A percentile compares a stretch with the other conserved stretches of the same genome.
Evolutionary conservation across 2,113 vertebrate species (phyloP).

Genomic region (Ellobius talpinus): DNA sequence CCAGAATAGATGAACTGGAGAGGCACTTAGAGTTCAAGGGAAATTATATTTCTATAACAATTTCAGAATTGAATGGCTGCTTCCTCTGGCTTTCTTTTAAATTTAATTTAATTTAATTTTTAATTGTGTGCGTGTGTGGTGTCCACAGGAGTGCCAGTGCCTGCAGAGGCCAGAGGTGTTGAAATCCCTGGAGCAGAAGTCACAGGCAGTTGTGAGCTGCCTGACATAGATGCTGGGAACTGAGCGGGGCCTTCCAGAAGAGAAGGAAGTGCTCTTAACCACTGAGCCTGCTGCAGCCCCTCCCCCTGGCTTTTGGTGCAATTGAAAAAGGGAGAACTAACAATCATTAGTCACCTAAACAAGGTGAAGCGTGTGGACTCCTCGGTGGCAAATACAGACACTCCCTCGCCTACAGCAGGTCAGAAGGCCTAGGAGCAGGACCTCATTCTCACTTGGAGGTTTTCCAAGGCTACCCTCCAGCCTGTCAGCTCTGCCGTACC

Average conservation of each 20-base stretch:
- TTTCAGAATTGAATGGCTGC: background rate
- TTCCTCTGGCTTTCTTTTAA: background rate
- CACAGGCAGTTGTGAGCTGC: background rate
- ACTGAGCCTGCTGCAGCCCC: background rate
- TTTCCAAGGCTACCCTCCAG: background rate
- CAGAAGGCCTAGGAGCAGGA: background rate
- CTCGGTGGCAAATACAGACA: background rate
- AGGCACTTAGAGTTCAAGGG: background rate
- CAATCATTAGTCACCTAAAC: background rate
- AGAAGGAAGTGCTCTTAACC: background rate
- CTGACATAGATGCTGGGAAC: background rate
- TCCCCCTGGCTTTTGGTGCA: background rate
- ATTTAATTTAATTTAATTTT: background rate
- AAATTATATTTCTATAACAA: background rate
- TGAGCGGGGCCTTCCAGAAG: background rate
- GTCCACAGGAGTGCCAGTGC: background rate
- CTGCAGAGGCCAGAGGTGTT: background rate
- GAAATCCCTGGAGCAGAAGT: background rate
- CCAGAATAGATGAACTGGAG: background rate
- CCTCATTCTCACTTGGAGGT: background rate
- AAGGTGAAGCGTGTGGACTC: background rate
- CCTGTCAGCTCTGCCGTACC: background rate
- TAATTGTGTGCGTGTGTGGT: background rate
- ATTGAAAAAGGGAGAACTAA: constrained; percentile 8
- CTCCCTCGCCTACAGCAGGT: background rate